Percentiles rank a stretch among this genome's conserved stretches.
Evolutionary conservation across 1,140 invertebrate species (phyloP).

Genomic region (Diprion similis): DNA sequence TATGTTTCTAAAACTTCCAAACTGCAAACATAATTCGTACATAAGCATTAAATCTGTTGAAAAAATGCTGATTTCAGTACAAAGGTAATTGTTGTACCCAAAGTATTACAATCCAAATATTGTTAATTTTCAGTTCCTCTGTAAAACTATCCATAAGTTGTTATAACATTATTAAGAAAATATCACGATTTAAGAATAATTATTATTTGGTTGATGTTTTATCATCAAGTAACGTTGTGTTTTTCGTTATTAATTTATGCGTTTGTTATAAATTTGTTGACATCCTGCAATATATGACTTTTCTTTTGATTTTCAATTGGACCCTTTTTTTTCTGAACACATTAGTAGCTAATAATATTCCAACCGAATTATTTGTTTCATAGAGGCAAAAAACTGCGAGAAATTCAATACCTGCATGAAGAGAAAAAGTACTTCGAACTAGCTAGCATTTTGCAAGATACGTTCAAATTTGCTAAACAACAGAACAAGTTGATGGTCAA

Average conservation of each 20-base stretch:
- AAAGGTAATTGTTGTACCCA: constrained; percentile 48
- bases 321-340: constrained; percentile 16
- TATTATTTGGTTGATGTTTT: background rate
- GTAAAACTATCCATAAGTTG: constrained; percentile 12
- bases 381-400: constrained; percentile 63
- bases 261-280: constrained; percentile 8
- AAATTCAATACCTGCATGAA: constrained; percentile 68
- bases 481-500: constrained; percentile 41
- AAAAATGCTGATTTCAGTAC: constrained; percentile 61
- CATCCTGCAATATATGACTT: background rate
- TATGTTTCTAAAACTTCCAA: constrained; percentile 56
- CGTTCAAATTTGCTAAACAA: constrained; percentile 63
- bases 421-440: constrained; percentile 71
- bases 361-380: constrained; percentile 24
- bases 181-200: constrained; percentile 17
- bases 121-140: constrained; percentile 9
- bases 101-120: background rate
- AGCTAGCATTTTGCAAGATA: constrained; percentile 69
- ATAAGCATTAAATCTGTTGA: constrained; percentile 56
- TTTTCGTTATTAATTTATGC: constrained; percentile 14
- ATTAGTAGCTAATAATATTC: constrained; percentile 10
- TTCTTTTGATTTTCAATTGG: background rate
- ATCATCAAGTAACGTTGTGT: background rate
- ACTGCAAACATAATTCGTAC: constrained; percentile 61
- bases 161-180: constrained; percentile 6